Evolutionary conservation across 2,113 vertebrate species (phyloP).

Genomic region (Hystrix cristata): DNA sequence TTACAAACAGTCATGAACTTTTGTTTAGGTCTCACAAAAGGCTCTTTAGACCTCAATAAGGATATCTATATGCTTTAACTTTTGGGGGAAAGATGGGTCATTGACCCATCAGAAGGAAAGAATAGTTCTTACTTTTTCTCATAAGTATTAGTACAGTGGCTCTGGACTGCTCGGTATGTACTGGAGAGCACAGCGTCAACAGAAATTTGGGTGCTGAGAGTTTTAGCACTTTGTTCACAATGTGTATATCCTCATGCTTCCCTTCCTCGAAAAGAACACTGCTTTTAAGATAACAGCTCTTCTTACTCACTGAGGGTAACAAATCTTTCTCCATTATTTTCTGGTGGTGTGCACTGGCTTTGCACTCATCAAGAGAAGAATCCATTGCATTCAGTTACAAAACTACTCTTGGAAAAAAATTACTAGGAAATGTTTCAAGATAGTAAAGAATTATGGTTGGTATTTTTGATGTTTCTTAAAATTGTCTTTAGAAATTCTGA

Average conservation of each 20-base stretch:
- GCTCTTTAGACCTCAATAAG: not conserved
- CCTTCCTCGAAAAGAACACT: not conserved
- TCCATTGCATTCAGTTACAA: not conserved
- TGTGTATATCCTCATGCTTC: not conserved
- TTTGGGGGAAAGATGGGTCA: not conserved
- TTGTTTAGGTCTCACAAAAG: not conserved
- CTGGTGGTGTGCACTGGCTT: not conserved
- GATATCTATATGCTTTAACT: not conserved
- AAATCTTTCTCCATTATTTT: not conserved
- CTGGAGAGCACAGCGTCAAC: not conserved
- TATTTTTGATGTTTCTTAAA: constrained; percentile 37
- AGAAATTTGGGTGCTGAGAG: not conserved
- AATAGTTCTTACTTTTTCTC: not conserved
- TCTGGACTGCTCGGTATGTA: not conserved
- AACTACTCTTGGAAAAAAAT: not conserved
- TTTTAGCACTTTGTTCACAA: not conserved
- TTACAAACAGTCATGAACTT: not conserved
- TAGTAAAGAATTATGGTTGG: not conserved
- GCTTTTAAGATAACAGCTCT: not conserved
- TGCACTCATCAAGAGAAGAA: not conserved
- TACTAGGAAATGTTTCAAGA: not conserved
- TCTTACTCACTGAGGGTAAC: not conserved
- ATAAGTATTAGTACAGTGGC: not conserved
- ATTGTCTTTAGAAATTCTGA: not conserved
- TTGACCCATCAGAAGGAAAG: not conserved